Evolutionary conservation across 2,888 invertebrate genomes (phyloP).

Genomic region (Matsumyia berberina): DNA sequence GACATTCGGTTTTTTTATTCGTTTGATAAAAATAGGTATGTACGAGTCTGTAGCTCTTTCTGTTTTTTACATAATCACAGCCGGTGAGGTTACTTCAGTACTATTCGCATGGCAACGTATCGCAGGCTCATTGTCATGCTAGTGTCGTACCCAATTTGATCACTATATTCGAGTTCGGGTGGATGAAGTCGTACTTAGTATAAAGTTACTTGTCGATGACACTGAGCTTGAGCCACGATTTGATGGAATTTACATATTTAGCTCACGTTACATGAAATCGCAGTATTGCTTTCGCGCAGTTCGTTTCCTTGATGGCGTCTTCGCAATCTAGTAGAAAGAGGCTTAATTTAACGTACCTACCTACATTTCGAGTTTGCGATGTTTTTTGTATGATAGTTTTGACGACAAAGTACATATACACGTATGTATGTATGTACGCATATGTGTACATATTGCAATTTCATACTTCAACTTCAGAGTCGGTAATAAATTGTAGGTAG

Average conservation of each 20-base stretch:
- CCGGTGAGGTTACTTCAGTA: conserved; percentile 10
- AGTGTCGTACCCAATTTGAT: conserved; percentile 18
- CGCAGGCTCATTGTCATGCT: conserved; percentile 27
- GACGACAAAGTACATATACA: conserved; percentile 12
- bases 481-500: too few species aligned
- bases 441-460: conserved; percentile 17
- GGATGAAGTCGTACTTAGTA: conserved; percentile 17
- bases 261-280: conserved; percentile 9
- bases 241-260: conserved; percentile 16
- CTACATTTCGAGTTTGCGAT: background rate
- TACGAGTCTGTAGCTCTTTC: too few species aligned
- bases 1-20: background rate
- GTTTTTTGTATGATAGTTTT: conserved; percentile 1
- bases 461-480: conserved; percentile 9
- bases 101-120: conserved; percentile 6
- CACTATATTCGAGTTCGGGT: conserved; percentile 18
- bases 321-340: background rate
- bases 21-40: background rate
- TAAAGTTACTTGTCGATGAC: conserved; percentile 24
- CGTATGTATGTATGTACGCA: background rate
- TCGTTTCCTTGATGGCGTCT: conserved; percentile 17
- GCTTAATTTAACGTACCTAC: conserved; percentile 4
- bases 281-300: conserved; percentile 12
- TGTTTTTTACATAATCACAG: conserved; percentile 15
- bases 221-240: conserved; percentile 19